Evolutionary conservation across 2,113 vertebrate genomes (phyloP).

Genomic region (Amazona vittata): DNA sequence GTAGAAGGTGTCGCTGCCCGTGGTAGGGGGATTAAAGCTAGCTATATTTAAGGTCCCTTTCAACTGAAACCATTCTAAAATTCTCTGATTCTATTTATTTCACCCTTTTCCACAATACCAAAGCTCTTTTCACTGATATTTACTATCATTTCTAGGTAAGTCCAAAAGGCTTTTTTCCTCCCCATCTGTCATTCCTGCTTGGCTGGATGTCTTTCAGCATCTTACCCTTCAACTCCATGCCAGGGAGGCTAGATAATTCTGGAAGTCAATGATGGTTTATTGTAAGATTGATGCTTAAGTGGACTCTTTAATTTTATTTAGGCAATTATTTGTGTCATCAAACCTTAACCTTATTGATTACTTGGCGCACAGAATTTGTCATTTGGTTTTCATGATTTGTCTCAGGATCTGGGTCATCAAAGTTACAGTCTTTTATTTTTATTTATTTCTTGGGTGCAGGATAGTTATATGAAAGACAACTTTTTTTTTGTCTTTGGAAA

Average conservation of each 20-base stretch:
- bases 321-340: slow-evolving; percentile 28
- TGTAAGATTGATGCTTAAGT: slow-evolving; percentile 17
- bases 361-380: slow-evolving; percentile 5
- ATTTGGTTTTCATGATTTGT: neutral
- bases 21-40: neutral
- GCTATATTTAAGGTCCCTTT: neutral
- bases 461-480: neutral
- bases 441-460: neutral
- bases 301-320: slow-evolving; percentile 26
- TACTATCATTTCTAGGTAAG: neutral
- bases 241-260: neutral
- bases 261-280: neutral
- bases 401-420: neutral
- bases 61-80: neutral
- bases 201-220: neutral
- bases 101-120: neutral
- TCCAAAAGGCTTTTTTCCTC: neutral
- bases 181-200: neutral
- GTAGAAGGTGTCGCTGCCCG: neutral
- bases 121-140: neutral
- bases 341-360: slow-evolving; percentile 4
- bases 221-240: neutral
- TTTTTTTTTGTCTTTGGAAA: neutral
- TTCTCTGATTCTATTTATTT: neutral
- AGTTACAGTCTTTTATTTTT: neutral